phyloP scores from a whole-genome alignment of 2,113 vertebrate species.

The Cepphus grylle region DNA sequence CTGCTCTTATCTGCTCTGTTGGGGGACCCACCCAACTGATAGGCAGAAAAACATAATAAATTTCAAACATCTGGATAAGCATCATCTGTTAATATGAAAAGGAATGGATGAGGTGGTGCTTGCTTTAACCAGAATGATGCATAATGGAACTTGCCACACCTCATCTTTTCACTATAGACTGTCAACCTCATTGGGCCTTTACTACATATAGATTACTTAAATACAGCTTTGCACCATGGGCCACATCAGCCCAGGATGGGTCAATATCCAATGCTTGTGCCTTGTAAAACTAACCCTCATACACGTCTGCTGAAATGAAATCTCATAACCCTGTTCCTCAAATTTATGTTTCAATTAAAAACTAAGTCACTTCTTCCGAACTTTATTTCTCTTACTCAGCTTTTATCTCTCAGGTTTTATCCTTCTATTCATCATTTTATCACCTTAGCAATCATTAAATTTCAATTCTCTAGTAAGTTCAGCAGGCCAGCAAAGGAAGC shows the following conservation, averaged over 20 bases:
- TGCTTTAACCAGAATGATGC: background rate
- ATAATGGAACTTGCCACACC: background rate
- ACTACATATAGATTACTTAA: background rate
- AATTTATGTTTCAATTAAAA: slow-evolving; percentile 72
- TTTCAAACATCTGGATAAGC: background rate
- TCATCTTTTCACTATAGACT: background rate
- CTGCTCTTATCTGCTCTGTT: background rate
- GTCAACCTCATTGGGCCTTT: background rate
- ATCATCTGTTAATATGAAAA: background rate
- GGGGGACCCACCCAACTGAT: background rate
- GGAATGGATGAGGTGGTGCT: background rate
- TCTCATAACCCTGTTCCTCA: slow-evolving; percentile 39
- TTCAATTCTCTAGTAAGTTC: slow-evolving; percentile 10
- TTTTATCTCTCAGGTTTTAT: slow-evolving; percentile 40
- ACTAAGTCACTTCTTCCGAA: background rate
- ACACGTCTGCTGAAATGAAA: slow-evolving; percentile 42
- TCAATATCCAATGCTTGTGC: background rate
- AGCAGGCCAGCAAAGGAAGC: background rate
- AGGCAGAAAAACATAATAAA: background rate
- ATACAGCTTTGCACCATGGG: background rate
- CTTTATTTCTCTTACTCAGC: slow-evolving; percentile 49
- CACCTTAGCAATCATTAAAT: slow-evolving; percentile 39
- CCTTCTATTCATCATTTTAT: slow-evolving; percentile 48
- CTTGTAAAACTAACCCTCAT: background rate
- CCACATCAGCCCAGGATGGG: background rate